Evolutionary conservation across 2,888 invertebrate genomes (phyloP), one percentile per base, ranked within the genome.

Genomic region (Bellardia bayeri): DNA sequence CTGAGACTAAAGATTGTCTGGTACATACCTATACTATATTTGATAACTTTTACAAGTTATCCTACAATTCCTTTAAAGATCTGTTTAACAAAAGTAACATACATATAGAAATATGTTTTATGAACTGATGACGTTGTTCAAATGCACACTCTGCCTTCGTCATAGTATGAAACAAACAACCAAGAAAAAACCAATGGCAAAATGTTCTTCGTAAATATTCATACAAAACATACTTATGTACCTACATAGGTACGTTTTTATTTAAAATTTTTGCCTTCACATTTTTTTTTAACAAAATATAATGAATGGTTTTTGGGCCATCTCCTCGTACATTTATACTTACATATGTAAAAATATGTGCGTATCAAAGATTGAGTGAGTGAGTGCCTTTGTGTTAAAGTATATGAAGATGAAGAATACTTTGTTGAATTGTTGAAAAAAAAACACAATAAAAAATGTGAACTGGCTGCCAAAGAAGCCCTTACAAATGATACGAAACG

Each of bases 381-480:
- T 78, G 40, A 51, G 37, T 42, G 45, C 56, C 30, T 33, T 64
- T n/a, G 16, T 49, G 16, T 13, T 1, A 13, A 42, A 54, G 42
- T 45, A 33, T 6, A 16, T 8, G 14, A 69, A 23, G 1, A 23
- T 23, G 33, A 49, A 45, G n/a, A 58, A 66, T 68, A 61, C 58
- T 84, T 79, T 72, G 72, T 79, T 69, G 30, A 61, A 58, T n/a
- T 56, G 16, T 7, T 23, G 7, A 40, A 23, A 3, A 8, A 14
- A 11, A 30, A 51, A 40, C 14, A 33, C 30, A 16, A 64, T 61
- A 82, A 13, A 49, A 72, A 72, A 58, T 56, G 13, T 66, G 42
- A 71, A 45, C 69, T 85, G 75, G 80, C 85, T 85, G 85, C 80
- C 74, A 85, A 80, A 81, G 85, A 81, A 85, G 80, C 80, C 68